phyloP scores from a whole-genome alignment of 1,140 invertebrate genomes.

The Elymnias hypermnestra region DNA sequence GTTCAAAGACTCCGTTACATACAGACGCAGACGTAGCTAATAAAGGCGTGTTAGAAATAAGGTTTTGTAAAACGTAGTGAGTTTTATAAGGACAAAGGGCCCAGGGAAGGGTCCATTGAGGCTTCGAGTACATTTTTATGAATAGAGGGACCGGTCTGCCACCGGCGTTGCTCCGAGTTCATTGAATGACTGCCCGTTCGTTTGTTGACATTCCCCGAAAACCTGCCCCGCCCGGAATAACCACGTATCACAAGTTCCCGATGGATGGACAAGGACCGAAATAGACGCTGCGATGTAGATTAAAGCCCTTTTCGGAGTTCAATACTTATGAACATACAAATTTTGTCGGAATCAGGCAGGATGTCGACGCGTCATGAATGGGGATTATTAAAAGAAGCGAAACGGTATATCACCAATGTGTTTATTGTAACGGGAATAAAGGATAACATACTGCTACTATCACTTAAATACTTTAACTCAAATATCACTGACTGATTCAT shows the following conservation, averaged over 20 bases:
- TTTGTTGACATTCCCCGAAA: constrained; percentile 74
- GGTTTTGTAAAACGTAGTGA: no score
- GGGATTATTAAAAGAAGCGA: no score
- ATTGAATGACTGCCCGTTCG: constrained; percentile 66
- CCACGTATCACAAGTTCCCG: constrained; percentile 57
- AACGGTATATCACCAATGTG: no score
- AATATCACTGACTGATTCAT: no score
- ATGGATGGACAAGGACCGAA: constrained; percentile 63
- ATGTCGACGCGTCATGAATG: constrained; percentile 32
- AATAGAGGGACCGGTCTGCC: constrained; percentile 65
- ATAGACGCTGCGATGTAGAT: constrained; percentile 56
- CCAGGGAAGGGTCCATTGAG: constrained; percentile 58
- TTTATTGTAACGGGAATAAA: no score
- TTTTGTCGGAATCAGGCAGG: constrained; percentile 45
- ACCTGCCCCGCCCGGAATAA: constrained; percentile 68
- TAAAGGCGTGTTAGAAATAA: no score
- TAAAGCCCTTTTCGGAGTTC: constrained; percentile 55
- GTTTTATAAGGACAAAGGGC: no score
- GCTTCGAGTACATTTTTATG: constrained; percentile 63
- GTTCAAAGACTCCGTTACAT: no score
- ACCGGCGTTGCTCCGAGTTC: constrained; percentile 62
- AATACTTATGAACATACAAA: constrained; percentile 31
- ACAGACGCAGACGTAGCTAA: no score
- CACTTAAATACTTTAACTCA: no score
- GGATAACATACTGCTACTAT: no score